A percentile compares a stretch with the other conserved stretches of the same genome.
phyloP scores from a whole-genome alignment of 2,888 invertebrate species.

The Pecten maximus region DNA sequence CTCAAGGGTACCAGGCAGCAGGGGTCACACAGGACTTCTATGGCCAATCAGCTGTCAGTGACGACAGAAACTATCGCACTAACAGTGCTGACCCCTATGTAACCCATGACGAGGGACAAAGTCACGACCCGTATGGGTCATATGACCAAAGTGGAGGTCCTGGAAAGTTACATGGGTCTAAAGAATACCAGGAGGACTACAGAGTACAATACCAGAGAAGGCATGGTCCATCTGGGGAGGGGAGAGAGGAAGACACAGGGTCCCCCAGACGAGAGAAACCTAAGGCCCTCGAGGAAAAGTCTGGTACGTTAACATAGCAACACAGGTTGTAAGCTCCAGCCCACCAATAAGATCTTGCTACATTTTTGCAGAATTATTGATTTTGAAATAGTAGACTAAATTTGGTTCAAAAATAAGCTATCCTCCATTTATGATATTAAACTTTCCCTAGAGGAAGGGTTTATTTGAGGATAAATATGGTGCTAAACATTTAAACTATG shows the following conservation, averaged over 20 bases:
- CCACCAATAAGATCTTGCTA: too few relatives aligned
- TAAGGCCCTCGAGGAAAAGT: not conserved
- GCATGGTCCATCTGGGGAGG: conserved; percentile 36
- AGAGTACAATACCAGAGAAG: conserved; percentile 49
- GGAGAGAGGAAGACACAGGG: conserved; percentile 13
- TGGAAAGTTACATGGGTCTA: conserved; percentile 39
- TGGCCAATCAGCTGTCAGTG: not conserved
- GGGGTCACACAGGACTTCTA: conserved; percentile 2
- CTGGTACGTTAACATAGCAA: not conserved
- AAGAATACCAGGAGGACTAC: conserved; percentile 50
- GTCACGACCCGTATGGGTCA: not conserved
- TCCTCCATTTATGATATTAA: too few relatives aligned
- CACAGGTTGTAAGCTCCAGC: too few relatives aligned
- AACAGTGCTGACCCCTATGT: not conserved
- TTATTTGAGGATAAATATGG: too few relatives aligned
- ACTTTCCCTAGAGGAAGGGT: too few relatives aligned
- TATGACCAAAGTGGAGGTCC: not conserved
- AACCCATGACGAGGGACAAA: not conserved
- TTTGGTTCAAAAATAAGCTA: too few relatives aligned
- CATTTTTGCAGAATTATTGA: too few relatives aligned
- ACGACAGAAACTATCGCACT: not conserved
- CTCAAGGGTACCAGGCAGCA: conserved; percentile 47
- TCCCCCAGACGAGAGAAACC: not conserved
- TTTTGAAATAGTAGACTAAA: too few relatives aligned
- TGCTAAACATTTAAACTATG: too few relatives aligned